These are phyloP conservation scores for Charadrius vociferus DNA, from an alignment of 2,113 vertebrate genomes.

Conservation along the genomic window DNA sequence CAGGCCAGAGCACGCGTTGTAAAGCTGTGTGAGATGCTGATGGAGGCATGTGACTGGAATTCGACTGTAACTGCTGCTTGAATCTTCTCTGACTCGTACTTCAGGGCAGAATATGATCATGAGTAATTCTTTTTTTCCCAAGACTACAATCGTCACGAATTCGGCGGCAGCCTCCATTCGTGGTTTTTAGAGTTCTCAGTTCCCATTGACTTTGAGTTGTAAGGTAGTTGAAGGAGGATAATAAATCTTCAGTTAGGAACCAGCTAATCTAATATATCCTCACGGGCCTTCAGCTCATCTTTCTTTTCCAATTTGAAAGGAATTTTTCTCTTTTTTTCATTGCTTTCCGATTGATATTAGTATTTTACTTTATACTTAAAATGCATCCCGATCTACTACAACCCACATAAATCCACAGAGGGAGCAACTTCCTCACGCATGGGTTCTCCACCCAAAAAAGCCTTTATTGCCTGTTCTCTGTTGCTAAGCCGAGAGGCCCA, in stretches of 20 bases:
- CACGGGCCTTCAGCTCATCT: neutral
- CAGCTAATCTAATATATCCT: neutral
- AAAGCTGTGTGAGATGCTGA: neutral
- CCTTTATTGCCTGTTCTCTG: neutral
- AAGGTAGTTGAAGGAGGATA: neutral
- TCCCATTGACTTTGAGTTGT: neutral
- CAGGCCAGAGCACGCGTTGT: rapidly evolving
- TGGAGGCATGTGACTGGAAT: neutral
- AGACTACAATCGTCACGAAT: neutral
- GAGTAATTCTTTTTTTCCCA: neutral
- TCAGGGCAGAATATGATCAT: neutral
- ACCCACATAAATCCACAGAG: neutral
- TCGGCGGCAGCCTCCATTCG: neutral
- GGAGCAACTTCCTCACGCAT: rapidly evolving
- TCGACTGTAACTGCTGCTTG: neutral
- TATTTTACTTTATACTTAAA: neutral
- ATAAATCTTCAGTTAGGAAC: neutral
- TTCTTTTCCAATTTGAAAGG: neutral
- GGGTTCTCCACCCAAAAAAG: neutral
- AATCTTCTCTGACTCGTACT: neutral
- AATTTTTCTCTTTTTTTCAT: neutral
- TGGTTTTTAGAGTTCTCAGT: neutral
- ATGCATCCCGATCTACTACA: neutral
- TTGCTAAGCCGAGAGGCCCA: neutral
- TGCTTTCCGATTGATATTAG: neutral